Base-by-base conservation (phyloP, 1,140 invertebrate species). In the Drosophila pseudoananassae region DNA sequence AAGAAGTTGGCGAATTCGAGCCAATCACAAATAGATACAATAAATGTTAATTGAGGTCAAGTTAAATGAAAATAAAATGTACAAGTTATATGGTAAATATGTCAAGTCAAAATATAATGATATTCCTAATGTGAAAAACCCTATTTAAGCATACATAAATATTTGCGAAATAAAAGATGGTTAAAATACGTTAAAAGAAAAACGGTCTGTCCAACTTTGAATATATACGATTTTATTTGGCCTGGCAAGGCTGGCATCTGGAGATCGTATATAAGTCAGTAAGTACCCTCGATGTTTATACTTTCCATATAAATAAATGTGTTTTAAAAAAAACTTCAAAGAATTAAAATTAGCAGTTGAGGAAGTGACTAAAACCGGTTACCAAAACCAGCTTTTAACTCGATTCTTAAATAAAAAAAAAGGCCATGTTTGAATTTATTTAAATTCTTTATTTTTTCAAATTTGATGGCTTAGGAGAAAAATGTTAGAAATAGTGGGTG, bases 81-180 rank as follows among this genome's bases (percentile, higher is more conserved):
- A 80, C 66, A 84, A 77, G 71, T 74, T 61, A 78, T 61, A 71
- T 76, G 64, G 58, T 73, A 68, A 65, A 73, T 51, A 75, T 36
- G 60, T 40, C 50, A 76, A 80, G 64, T 75, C 33, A 57, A 84
- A 78, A 75, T 82, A 80, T 82, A 76, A 76, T 65, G 83, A 68
- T 88, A 88, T 78, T 75, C 60, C 58, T 66, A 78, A 77, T 49
- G 43, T 51, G 49, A 75, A 78, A 69, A 47, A 57, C 52, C 53
- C 53, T 70, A 77, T 64, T 64, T 70, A 77, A 72, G 60, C 61
- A 56, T 75, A 85, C 52, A 52, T 80, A 78, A 25, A 65, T 79
- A 82, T 82, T 76, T 58, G 58, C 49, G 54, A 74, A 77, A 87
- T 72, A 78, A 88, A 87, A 53, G 52, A 64, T 58, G 77, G 77